Percentiles rank a stretch among this genome's conserved stretches.
These are phyloP conservation scores for Chiridota heheva DNA, from an alignment of 35 echinoderm and acorn worm species.

Conservation along the genomic window DNA sequence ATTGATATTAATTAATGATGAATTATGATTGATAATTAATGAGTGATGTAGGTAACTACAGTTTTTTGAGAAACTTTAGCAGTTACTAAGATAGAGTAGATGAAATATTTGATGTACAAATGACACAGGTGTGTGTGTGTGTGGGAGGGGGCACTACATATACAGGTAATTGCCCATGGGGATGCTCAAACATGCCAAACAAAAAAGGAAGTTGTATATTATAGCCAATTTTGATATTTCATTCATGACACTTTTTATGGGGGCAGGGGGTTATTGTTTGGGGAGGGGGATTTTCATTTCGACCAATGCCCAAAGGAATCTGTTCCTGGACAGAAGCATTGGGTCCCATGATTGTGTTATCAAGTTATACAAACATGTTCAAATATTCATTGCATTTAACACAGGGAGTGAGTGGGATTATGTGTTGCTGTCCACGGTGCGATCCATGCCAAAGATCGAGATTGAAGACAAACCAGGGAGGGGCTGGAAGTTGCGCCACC, in stretches of 20 bases:
- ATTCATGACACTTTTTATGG: not conserved
- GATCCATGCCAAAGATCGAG: constrained; percentile 77
- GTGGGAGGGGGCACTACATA: too few species aligned
- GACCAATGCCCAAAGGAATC: not conserved
- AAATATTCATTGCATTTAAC: not conserved
- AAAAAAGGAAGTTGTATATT: too few species aligned
- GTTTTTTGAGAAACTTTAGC: too few species aligned
- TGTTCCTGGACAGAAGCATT: not conserved
- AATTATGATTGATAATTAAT: too few species aligned
- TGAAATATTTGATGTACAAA: too few species aligned
- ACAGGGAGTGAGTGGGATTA: constrained; percentile 98
- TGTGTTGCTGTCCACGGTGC: constrained; percentile 82
- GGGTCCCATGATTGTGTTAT: not conserved
- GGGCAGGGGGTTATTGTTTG: not conserved
- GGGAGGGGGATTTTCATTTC: not conserved
- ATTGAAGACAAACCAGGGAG: constrained; percentile 83
- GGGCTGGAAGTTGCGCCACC: constrained; percentile 74
- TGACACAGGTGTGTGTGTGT: too few species aligned
- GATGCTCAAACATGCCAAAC: too few species aligned
- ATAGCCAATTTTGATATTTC: not conserved
- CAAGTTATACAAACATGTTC: not conserved
- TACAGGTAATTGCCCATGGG: too few species aligned
- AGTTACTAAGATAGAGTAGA: too few species aligned
- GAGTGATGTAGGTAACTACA: too few species aligned
- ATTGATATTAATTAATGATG: too few species aligned